phyloP scores from a whole-genome alignment of 2,113 vertebrate species.

The Myrmecobius fasciatus region DNA sequence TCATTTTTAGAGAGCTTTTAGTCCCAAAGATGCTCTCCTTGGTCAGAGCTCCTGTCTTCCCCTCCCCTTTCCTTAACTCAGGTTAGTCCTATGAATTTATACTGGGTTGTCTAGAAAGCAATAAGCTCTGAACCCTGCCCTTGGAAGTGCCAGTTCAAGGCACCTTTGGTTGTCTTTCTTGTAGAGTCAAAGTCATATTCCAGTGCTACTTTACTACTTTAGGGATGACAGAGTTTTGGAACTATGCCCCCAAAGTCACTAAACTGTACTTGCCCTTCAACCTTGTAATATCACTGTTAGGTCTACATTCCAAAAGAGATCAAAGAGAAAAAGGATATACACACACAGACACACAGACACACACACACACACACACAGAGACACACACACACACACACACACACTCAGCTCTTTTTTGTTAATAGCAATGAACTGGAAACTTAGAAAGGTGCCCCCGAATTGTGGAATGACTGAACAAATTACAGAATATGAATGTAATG shows the following conservation, averaged over 20 bases:
- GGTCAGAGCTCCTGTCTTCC: too few relatives aligned
- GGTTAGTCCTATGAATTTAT: not conserved
- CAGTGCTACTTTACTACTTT: not conserved
- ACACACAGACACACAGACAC: too few relatives aligned
- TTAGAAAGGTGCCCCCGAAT: too few relatives aligned
- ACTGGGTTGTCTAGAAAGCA: not conserved
- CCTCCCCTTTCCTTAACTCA: not conserved
- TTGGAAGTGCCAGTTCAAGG: not conserved
- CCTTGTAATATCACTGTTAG: not conserved
- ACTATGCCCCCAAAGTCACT: not conserved
- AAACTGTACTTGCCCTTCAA: not conserved
- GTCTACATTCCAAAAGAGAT: not conserved
- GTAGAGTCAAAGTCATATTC: not conserved
- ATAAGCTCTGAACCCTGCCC: not conserved
- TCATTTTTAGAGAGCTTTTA: not conserved
- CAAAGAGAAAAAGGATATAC: too few relatives aligned
- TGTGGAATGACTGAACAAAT: too few relatives aligned
- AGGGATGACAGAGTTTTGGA: not conserved
- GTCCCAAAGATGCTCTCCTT: too few relatives aligned
- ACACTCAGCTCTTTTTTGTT: not conserved
- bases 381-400: not conserved
- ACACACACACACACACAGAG: too few relatives aligned
- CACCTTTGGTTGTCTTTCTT: not conserved
- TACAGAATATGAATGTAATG: too few relatives aligned
- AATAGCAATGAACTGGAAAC: too few relatives aligned